Evolutionary conservation across 2,888 invertebrate genomes (phyloP), one percentile per base, ranked within the genome.

Genomic region (Arrhopalites spinosus): DNA sequence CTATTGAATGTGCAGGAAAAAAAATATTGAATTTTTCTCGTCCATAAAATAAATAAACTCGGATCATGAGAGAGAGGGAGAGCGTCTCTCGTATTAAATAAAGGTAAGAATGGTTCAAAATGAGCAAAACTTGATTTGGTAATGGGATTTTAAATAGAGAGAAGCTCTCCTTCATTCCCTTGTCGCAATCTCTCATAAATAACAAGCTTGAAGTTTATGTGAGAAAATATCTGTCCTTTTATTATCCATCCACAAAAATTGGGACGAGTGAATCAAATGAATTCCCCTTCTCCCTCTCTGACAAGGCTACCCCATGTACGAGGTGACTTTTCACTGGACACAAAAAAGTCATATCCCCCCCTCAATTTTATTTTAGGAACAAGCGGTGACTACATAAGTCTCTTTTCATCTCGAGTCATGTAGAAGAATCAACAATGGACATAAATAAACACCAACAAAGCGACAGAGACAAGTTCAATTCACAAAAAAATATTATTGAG

Each of bases 131-230:
- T 76, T 76, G 76, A 76, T 76, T 76, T 64, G 8, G 69, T 76
- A 76, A 76, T 76, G 73, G 76, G 73, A 73, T 76, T 76, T 72
- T 76, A 76, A 76, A 76, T 73, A 73, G 76, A 56, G 13, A 53
- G 13, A 27, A 8, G 5, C n/a, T 23, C 20, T 20, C 20, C 50
- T 50, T 25, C 25, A 2, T 1, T 11, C 25, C 59, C 27, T 59
- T 59, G 1, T 59, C 23, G 45, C 67, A 68, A 50, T 50, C 69
- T 53, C 56, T 73, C 76, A 50, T 73, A 73, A 73, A 73, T 73
- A 73, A 64, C 64, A 20, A 30, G 66, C 50, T 36, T 64, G 73
- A 73, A 64, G 73, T 73, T 73, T 73, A 73, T 73, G 73, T 73
- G 73, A 73, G 73, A 73, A 73, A 73, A 73, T 66, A 68, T 72